Conservation (phyloP, 2,888 invertebrate species). For the Proisotoma minuta region DNA sequence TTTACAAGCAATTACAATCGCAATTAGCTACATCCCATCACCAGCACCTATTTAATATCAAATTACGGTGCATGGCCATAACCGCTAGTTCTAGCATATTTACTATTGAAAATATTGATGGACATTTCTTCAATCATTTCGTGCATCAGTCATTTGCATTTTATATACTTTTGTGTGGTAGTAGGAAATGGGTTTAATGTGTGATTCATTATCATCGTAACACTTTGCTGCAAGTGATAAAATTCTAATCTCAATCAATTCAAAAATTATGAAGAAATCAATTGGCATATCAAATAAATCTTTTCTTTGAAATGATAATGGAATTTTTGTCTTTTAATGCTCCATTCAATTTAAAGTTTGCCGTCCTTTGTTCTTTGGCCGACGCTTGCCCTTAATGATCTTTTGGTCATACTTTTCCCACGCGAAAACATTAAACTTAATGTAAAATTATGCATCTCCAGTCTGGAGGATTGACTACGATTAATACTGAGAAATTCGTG, state of each 20-base stretch:
- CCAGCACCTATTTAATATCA: conserved; percentile 3
- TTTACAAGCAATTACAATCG: conserved; percentile 5
- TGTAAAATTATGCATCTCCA: too few relatives aligned
- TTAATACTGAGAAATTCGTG: too few relatives aligned
- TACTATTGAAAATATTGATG: not conserved
- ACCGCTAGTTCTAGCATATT: not conserved
- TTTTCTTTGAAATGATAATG: too few relatives aligned
- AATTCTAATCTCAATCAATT: not conserved
- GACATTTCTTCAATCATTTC: not conserved
- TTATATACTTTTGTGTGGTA: too few relatives aligned
- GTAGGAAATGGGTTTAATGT: too few relatives aligned
- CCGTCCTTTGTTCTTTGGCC: conserved; percentile 1
- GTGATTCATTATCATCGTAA: too few relatives aligned
- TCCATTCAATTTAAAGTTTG: not conserved
- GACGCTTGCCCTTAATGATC: too few relatives aligned
- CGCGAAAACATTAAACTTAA: too few relatives aligned
- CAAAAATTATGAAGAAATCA: conserved; percentile 1
- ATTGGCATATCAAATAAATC: not conserved
- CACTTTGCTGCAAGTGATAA: too few relatives aligned
- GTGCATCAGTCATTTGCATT: not conserved
- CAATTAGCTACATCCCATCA: conserved; percentile 1
- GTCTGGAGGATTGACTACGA: too few relatives aligned
- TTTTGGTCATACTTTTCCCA: too few relatives aligned
- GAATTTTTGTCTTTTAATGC: too few relatives aligned
- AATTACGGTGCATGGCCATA: not conserved